A percentile compares a stretch with the other conserved stretches of the same genome.
Conservation (phyloP, 2,888 invertebrate species). For the Sesamia inferens region DNA sequence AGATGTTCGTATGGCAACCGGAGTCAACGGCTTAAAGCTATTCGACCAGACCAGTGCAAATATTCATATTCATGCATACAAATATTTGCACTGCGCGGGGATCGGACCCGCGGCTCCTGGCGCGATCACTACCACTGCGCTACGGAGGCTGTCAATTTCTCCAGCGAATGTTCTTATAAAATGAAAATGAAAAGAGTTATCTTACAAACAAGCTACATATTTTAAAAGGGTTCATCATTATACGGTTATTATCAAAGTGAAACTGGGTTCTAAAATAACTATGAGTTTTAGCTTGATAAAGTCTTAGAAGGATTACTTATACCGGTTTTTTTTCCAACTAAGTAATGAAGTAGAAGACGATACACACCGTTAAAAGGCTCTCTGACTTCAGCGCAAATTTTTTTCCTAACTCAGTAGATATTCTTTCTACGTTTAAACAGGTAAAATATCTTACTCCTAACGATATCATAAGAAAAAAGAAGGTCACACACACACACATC, state of each 20-base stretch:
- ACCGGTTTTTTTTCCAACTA: background rate
- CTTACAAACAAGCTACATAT: background rate
- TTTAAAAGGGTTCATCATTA: background rate
- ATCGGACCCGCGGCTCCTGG: no score
- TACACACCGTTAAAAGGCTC: background rate
- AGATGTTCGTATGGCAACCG: no score
- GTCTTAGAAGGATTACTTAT: background rate
- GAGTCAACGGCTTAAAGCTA: no score
- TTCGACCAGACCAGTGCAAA: no score
- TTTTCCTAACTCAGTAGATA: slow-evolving; percentile 3
- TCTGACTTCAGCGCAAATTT: slow-evolving; percentile 3
- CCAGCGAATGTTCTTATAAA: no score
- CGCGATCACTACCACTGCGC: no score
- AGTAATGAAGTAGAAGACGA: background rate
- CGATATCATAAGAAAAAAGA: slow-evolving; percentile 14
- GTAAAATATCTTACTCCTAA: slow-evolving; percentile 20
- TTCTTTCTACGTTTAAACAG: background rate
- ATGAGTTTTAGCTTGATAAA: background rate
- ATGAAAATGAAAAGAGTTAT: background rate
- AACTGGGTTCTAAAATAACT: background rate
- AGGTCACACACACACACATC: slow-evolving; percentile 14
- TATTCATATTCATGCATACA: no score
- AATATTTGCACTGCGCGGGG: no score
- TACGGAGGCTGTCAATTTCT: no score
- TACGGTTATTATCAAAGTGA: background rate